Base-by-base conservation (phyloP, 1,140 invertebrate species). In the Coelopa frigida region DNA sequence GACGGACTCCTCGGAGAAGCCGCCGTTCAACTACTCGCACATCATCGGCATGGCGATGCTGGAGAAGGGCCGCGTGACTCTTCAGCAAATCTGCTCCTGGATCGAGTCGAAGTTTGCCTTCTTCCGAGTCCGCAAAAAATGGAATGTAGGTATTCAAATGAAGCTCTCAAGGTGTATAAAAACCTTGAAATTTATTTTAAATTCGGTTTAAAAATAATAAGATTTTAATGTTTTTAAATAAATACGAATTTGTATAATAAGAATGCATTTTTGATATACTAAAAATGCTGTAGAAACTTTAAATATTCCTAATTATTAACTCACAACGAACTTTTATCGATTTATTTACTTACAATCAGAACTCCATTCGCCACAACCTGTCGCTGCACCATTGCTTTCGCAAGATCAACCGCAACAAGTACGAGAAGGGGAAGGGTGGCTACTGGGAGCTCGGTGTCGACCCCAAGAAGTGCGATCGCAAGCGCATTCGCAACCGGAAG, bases 11-110 rank as follows among this genome's bases (percentile, higher is more conserved):
- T 54, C 47, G 2, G 56, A 61, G 14, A 69, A 69, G 20, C 66
- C 66, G 0, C 65, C 65, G 0, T 69, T 69, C 27, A 69, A 69
- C 35, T 69, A 69, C 41, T 68, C 66, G 0, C 59, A 69, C 31
- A 68, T 69, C 3, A 69, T 69, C 38, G 66, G 59, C 6, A 69
- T 69, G 66, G 66, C 61, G 8, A 65, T 69, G 56, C 38, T 68
- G 3, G 58, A 67, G 35, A 58, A 59, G 37, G 66, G 66, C 12
- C 44, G 61, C 2, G 56, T 61, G n/a, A 69, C 66, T 1, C 49
- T 69, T 2, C 61, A 69, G 22, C 63, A 69, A 45, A 63, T 69
- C 23, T 69, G 63, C 36, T 26, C 61, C 8, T 69, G 66, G 66
- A 69, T 69, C 39, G 59, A 69, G 36, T 53, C 54, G 1, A 69